Base-by-base conservation (phyloP, 2,888 invertebrate species). In the Epistrophe eligans region DNA sequence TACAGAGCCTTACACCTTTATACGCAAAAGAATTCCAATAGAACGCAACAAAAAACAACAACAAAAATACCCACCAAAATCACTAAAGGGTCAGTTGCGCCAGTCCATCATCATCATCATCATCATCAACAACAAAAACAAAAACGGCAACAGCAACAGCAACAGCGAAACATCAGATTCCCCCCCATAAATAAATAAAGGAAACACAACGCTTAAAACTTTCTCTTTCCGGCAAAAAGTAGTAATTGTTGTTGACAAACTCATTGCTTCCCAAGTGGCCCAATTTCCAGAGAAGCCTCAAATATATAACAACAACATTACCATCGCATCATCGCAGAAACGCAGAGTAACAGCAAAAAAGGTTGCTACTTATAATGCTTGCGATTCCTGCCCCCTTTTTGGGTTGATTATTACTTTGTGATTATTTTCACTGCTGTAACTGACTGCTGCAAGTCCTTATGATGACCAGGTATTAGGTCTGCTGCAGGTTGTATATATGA, bases 21-120 rank as follows among this genome's bases (percentile, higher is more conserved):
- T 64, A 77, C 71, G 77, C 77, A 32, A 73, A 67, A 38, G 67
- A 57, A 85, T 82, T 80, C 84, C 71, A 84, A 28, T 48, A 64
- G 55, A 77, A 57, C 57, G 35, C 32, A 67, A 35, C 15, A 52
- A 17, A 52, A 24, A 74, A 48, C 3, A 24, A 58, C 8, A 15
- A 55, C 40, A 62, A 70, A 50, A 35, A n/a, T 24, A 57, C 13
- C 32, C 43, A 73, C 60, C 72, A 55, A 52, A 13, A n/a, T 79
- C 79, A 85, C 82, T 85, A 77, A 85, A 85, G 85, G 84, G 83
- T 87, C 87, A 79, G 74, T 79, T 83, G 66, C 60, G 76, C 79
- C 83, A 74, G 85, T 82, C 74, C 85, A 83, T 83, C 87, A 79
- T 76, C 74, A 60, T 45, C 32, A 66, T 28, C 67, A 50, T 6